These are phyloP conservation scores for Busseola fusca DNA, from an alignment of 2,888 invertebrate genomes.

Conservation along the genomic window DNA sequence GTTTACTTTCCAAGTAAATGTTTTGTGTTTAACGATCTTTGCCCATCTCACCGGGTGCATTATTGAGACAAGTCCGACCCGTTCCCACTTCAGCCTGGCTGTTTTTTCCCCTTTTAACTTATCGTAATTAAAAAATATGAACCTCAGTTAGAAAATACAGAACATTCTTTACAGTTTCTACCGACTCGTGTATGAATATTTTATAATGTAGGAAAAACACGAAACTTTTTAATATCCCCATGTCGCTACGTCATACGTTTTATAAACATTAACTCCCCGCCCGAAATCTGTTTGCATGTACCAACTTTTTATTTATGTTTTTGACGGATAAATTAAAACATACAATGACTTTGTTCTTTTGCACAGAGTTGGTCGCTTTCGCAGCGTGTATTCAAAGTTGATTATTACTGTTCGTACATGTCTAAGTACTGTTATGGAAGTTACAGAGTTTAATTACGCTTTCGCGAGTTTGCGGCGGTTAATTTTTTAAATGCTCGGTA, in stretches of 20 bases:
- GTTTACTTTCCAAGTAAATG: too few relatives aligned
- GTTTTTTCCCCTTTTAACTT: background rate
- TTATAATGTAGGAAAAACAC: conserved; percentile 16
- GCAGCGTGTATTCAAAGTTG: conserved; percentile 26
- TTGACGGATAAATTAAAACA: conserved; percentile 58
- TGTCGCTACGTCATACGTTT: conserved; percentile 17
- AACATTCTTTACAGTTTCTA: conserved; percentile 3
- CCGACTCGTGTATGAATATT: conserved; percentile 29
- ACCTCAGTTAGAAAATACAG: conserved; percentile 2
- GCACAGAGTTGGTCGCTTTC: conserved; percentile 27
- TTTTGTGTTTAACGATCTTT: too few relatives aligned
- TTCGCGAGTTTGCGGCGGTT: conserved; percentile 5
- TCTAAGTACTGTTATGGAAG: conserved; percentile 1
- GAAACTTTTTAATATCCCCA: conserved; percentile 30
- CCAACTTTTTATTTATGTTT: conserved; percentile 51
- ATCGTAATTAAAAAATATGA: background rate
- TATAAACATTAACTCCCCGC: conserved; percentile 37
- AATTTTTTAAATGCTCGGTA: background rate
- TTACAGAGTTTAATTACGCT: conserved; percentile 18
- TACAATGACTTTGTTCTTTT: conserved; percentile 52
- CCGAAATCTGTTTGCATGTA: conserved; percentile 35
- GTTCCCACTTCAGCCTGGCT: background rate
- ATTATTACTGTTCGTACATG: conserved; percentile 20
- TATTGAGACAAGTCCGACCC: too few relatives aligned
- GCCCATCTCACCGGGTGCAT: background rate